phyloP scores from a whole-genome alignment of 2,888 invertebrate species.

The Rhingia campestris region DNA sequence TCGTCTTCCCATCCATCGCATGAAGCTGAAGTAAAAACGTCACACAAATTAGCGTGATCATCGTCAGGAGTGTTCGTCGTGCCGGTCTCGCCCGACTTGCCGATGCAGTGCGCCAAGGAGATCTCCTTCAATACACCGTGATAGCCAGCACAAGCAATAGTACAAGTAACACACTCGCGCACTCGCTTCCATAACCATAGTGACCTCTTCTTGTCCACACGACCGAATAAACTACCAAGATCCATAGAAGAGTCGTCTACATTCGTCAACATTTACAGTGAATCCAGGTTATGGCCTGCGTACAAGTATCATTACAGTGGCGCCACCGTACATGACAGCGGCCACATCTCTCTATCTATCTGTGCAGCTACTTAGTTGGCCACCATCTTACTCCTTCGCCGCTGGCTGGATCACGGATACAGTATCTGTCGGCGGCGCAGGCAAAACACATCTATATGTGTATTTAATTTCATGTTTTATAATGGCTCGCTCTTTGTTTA shows the following conservation, averaged over 20 bases:
- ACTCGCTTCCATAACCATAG: slow-evolving; percentile 9
- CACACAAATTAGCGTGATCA: slow-evolving; percentile 67
- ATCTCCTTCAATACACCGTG: slow-evolving; percentile 10
- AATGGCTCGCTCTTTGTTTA: slow-evolving; percentile 61
- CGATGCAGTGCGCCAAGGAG: background rate
- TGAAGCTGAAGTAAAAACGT: slow-evolving; percentile 55
- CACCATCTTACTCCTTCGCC: slow-evolving; percentile 2
- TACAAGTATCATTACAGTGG: slow-evolving; percentile 70
- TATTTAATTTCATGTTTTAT: slow-evolving; percentile 68
- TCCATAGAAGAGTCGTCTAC: slow-evolving; percentile 35
- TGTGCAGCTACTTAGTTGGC: slow-evolving; percentile 45
- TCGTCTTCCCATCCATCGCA: slow-evolving; percentile 8
- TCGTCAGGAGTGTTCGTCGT: slow-evolving; percentile 38
- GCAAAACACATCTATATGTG: slow-evolving; percentile 39
- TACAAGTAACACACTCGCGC: slow-evolving; percentile 12
- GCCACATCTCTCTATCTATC: slow-evolving; percentile 59
- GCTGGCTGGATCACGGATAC: slow-evolving; percentile 5
- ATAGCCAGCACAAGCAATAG: slow-evolving; percentile 37
- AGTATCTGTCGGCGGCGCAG: slow-evolving; percentile 27
- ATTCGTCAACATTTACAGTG: slow-evolving; percentile 68
- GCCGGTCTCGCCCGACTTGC: background rate
- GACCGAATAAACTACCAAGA: slow-evolving; percentile 48
- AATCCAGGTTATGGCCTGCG: slow-evolving; percentile 69
- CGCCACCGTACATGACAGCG: slow-evolving; percentile 68
- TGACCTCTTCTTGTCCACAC: slow-evolving; percentile 60